Evolutionary conservation across 2,888 invertebrate species (phyloP), one percentile per base, ranked within the genome.

Genomic region (Eilema griseolum): DNA sequence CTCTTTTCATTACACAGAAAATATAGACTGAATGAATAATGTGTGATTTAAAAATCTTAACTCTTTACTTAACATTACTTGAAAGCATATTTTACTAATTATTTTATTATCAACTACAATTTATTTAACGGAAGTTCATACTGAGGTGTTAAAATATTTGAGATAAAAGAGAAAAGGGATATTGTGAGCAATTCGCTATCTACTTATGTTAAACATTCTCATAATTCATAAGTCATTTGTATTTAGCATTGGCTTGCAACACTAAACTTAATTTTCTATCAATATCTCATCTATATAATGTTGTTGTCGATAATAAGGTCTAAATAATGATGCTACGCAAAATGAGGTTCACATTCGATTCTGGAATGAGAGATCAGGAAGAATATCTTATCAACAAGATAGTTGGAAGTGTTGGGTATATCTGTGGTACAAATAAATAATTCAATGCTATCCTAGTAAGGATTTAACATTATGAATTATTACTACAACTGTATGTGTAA

Each of bases 321-420:
- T 52, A 69, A 75, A 77, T 57, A 78, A 82, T 78, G 76, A 73
- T 77, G 71, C 86, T 88, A 86, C 82, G 77, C 74, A 92, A 92
- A 92, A 93, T 93, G 91, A 92, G 93, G 92, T 93, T 91, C 84
- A 78, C 74, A 80, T 81, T 81, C 26, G 78, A 84, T 82, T 80
- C 73, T 87, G 86, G 85, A 89, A 84, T 81, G 78, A 88, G 89
- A 90, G 88, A 90, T 90, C 88, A 86, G 94, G 93, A 93, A 93
- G 93, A 85, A 86, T 86, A 80, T 74, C 75, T 78, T 87, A 41
- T n/a, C 23, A 57, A 75, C 71, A 89, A 90, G 88, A 89, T 88
- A 81, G 75, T 68, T 90, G 92, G 92, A 93, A 92, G 92, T 81
- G 67, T 67, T 69, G 71, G 56, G 46, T 75, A 77, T 28, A 26